Evolutionary conservation across 2,888 invertebrate genomes (phyloP).

Genomic region (Drosophila crucigera): DNA sequence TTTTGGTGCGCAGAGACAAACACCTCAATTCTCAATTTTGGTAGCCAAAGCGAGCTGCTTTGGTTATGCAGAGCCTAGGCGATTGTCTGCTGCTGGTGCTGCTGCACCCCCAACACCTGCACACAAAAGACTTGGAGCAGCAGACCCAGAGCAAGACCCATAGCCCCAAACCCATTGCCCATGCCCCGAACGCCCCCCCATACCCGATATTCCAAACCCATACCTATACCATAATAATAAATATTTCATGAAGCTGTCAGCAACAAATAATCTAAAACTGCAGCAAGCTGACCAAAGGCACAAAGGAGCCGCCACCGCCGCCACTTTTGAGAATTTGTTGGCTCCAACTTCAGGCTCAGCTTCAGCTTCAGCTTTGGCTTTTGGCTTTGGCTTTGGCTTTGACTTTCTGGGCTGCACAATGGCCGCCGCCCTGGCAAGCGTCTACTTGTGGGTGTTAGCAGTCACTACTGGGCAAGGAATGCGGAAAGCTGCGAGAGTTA

Average conservation of each 20-base stretch:
- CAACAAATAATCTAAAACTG: slow-evolving; percentile 82
- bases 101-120: slow-evolving; percentile 75
- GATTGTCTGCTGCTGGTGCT: slow-evolving; percentile 50
- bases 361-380: slow-evolving; percentile 16
- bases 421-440: slow-evolving; percentile 34
- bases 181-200: slow-evolving; percentile 1
- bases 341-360: slow-evolving; percentile 12
- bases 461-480: slow-evolving; percentile 62
- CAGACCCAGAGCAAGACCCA: slow-evolving; percentile 17
- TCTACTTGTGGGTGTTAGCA: slow-evolving; percentile 62
- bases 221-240: slow-evolving; percentile 72
- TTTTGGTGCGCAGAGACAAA: slow-evolving; percentile 68
- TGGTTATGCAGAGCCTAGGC: slow-evolving; percentile 62
- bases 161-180: slow-evolving; percentile 6
- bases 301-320: slow-evolving; percentile 70
- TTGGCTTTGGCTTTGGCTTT: slow-evolving; percentile 24
- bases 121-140: slow-evolving; percentile 28
- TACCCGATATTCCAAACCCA: slow-evolving; percentile 18
- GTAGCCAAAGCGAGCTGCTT: slow-evolving; percentile 69
- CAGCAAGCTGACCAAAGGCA: slow-evolving; percentile 72
- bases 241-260: slow-evolving; percentile 83
- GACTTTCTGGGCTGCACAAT: slow-evolving; percentile 37
- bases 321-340: slow-evolving; percentile 46
- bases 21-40: slow-evolving; percentile 80
- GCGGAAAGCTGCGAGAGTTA: slow-evolving; percentile 59